phyloP scores from a whole-genome alignment of 2,797 vertebrate genomes.

The Xenops minutus region DNA sequence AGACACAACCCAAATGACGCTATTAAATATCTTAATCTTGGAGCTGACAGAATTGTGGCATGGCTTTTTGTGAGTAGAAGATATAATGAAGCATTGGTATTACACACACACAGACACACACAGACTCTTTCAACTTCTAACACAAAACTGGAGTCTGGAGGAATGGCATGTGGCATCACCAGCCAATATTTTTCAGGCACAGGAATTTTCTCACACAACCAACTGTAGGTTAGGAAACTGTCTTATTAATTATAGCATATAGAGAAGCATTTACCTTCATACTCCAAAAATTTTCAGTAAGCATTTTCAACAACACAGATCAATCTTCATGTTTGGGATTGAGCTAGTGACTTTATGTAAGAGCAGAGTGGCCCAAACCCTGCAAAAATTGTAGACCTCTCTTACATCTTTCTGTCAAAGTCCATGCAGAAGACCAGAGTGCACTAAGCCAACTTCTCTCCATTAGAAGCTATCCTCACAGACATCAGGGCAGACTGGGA shows the following conservation, averaged over 20 bases:
- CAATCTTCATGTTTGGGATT: neutral
- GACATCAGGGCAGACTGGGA: neutral
- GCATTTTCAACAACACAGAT: neutral
- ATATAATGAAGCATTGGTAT: slow-evolving; percentile 12
- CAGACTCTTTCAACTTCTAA: slow-evolving; percentile 18
- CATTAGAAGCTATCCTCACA: neutral
- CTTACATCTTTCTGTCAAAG: neutral
- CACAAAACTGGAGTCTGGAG: slow-evolving; percentile 16
- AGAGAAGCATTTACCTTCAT: neutral
- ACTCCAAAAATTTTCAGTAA: neutral
- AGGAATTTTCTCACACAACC: slow-evolving; percentile 58
- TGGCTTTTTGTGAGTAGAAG: neutral
- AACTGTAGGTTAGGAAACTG: slow-evolving; percentile 16
- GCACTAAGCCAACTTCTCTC: neutral
- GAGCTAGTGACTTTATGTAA: neutral
- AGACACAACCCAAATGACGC: slow-evolving; percentile 52
- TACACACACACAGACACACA: neutral
- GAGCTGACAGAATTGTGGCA: slow-evolving; percentile 61
- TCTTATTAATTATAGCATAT: neutral
- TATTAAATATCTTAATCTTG: slow-evolving; percentile 48
- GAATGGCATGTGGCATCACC: slow-evolving; percentile 11
- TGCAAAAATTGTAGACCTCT: neutral
- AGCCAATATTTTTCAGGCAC: slow-evolving; percentile 12
- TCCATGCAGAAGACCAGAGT: neutral
- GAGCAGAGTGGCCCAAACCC: neutral